phyloP scores from a whole-genome alignment of 1,140 invertebrate genomes.

The Eufriesea mexicana region DNA sequence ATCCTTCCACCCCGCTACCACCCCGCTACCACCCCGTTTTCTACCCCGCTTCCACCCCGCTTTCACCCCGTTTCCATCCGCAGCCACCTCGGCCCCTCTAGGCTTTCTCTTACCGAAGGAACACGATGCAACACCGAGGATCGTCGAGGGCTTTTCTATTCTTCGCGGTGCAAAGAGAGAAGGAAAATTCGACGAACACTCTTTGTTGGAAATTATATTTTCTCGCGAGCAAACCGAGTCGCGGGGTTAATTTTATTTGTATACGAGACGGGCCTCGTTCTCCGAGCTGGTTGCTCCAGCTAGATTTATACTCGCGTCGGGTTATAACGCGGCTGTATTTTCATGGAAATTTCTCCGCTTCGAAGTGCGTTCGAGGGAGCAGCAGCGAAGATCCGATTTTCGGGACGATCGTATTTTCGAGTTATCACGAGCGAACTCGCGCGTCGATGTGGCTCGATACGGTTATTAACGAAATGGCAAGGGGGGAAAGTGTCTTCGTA shows the following conservation, averaged over 20 bases:
- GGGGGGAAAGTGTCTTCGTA: neutral
- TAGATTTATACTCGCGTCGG: neutral
- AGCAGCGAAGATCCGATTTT: neutral
- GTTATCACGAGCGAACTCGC: neutral
- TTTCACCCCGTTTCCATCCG: no score
- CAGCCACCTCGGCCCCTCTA: no score
- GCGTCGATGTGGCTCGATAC: neutral
- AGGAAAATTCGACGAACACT: neutral
- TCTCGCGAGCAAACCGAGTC: neutral
- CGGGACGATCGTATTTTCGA: neutral
- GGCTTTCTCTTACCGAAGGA: neutral
- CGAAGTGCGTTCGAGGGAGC: no score
- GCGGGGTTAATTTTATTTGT: no score
- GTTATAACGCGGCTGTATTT: neutral
- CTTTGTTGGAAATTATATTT: neutral
- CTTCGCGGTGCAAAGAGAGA: neutral
- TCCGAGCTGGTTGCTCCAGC: neutral
- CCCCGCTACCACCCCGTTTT: no score
- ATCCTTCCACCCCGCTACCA: neutral
- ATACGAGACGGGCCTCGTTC: neutral
- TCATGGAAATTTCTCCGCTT: neutral
- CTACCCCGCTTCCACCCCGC: no score
- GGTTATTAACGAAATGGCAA: neutral
- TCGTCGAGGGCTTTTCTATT: neutral
- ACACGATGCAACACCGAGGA: neutral